A percentile compares a stretch with the other conserved stretches of the same genome.
phyloP scores from a whole-genome alignment of 2,797 vertebrate genomes.

The Tragelaphus eurycerus region DNA sequence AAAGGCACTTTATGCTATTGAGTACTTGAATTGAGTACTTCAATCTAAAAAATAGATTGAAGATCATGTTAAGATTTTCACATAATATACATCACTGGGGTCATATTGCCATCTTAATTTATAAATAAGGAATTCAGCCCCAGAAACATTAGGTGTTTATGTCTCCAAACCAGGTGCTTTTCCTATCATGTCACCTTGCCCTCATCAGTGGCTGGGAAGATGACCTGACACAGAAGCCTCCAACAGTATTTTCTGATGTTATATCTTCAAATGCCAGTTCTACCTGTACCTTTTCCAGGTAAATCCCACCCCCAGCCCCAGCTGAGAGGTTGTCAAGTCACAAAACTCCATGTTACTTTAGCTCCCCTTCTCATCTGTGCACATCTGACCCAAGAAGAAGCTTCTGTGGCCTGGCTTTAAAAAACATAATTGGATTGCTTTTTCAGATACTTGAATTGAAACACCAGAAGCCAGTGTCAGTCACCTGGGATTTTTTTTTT shows the following conservation, averaged over 20 bases:
- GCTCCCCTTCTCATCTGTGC: background rate
- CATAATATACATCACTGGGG: background rate
- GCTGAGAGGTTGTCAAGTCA: background rate
- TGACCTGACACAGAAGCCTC: background rate
- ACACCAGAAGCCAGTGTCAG: background rate
- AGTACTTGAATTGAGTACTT: background rate
- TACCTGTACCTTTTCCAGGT: background rate
- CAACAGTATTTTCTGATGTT: background rate
- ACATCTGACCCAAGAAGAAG: background rate
- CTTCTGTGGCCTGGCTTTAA: background rate
- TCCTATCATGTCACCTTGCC: background rate
- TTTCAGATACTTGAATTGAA: background rate
- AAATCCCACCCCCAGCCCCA: background rate
- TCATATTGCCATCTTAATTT: background rate
- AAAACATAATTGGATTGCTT: background rate
- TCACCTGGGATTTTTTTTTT: background rate
- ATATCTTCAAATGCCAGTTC: background rate
- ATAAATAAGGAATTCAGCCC: background rate
- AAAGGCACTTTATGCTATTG: background rate
- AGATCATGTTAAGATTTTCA: background rate
- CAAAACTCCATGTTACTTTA: background rate
- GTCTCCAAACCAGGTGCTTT: background rate
- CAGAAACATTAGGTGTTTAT: background rate
- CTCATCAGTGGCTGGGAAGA: background rate
- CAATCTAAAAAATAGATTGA: background rate